These are phyloP conservation scores for Cirrhinus mrigala DNA, from an alignment of 2,797 vertebrate genomes.

Conservation along the genomic window DNA sequence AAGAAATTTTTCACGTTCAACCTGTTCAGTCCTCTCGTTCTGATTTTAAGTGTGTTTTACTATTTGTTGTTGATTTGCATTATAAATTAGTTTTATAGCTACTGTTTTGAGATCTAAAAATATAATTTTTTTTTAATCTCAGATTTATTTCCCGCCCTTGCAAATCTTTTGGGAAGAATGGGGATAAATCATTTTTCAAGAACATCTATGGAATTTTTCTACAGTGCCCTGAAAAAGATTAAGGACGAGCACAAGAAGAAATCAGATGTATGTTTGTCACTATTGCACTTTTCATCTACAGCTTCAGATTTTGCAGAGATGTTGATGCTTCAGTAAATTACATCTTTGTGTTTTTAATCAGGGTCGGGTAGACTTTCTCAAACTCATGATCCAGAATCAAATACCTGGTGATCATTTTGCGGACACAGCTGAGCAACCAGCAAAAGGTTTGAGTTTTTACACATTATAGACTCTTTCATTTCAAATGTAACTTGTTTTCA, in stretches of 20 bases:
- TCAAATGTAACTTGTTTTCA: neutral
- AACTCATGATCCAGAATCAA: conserved; percentile 85
- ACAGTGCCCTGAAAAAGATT: conserved; percentile 71
- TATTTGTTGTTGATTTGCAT: neutral
- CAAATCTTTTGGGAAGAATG: conserved; percentile 67
- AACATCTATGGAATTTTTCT: conserved; percentile 71
- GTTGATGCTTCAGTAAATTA: neutral
- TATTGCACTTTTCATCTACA: neutral
- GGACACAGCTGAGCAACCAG: conserved; percentile 52
- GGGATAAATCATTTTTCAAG: conserved; percentile 67
- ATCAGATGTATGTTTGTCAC: conserved; percentile 46
- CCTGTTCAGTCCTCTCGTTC: conserved; percentile 53
- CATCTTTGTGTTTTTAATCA: conserved; percentile 41
- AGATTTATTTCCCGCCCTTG: conserved; percentile 76
- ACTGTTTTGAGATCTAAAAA: neutral
- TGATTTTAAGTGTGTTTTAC: conserved; percentile 67
- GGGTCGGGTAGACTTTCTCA: conserved; percentile 83
- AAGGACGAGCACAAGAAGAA: conserved; percentile 70
- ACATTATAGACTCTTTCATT: neutral
- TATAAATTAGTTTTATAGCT: too few species aligned
- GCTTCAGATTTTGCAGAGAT: neutral
- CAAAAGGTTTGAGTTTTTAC: conserved; percentile 58
- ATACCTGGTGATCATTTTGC: conserved; percentile 60
- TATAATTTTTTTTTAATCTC: conserved; percentile 31
- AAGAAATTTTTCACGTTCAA: conserved; percentile 77